Evolutionary conservation across 2,888 invertebrate species (phyloP).

Genomic region (Rhimphoctona megacephalus): DNA sequence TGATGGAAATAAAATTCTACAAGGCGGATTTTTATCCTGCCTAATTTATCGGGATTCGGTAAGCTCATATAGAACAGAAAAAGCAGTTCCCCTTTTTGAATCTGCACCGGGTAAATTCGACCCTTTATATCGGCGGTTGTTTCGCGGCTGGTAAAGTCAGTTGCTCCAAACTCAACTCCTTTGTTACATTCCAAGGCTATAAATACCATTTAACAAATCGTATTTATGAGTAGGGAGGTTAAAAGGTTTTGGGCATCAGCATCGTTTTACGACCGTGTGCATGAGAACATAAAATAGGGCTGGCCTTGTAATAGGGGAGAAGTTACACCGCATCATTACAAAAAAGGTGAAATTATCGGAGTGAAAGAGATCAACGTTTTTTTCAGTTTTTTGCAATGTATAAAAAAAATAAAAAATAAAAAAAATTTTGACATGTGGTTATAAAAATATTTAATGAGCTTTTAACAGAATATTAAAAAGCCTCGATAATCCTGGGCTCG

Average conservation of each 20-base stretch:
- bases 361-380: not conserved
- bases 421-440: too few relatives aligned
- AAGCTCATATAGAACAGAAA: not conserved
- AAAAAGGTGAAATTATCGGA: not conserved
- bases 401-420: too few relatives aligned
- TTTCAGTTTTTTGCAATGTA: not conserved
- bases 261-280: not conserved
- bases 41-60: slow-evolving; percentile 29
- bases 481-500: too few relatives aligned
- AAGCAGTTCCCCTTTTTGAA: not conserved
- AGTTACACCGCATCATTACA: not conserved
- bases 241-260: slow-evolving; percentile 26
- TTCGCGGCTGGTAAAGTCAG: slow-evolving; percentile 41
- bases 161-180: not conserved
- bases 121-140: not conserved
- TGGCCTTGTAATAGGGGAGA: not conserved
- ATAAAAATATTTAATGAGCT: too few relatives aligned
- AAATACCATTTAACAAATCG: slow-evolving; percentile 24
- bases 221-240: slow-evolving; percentile 2
- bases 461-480: too few relatives aligned
- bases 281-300: not conserved
- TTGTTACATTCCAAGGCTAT: slow-evolving; percentile 20
- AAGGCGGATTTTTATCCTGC: not conserved
- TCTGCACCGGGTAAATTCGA: slow-evolving; percentile 14
- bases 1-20: not conserved